These are phyloP conservation scores for Heterochromis multidens DNA, from an alignment of 2,113 vertebrate species.

Conservation along the genomic window DNA sequence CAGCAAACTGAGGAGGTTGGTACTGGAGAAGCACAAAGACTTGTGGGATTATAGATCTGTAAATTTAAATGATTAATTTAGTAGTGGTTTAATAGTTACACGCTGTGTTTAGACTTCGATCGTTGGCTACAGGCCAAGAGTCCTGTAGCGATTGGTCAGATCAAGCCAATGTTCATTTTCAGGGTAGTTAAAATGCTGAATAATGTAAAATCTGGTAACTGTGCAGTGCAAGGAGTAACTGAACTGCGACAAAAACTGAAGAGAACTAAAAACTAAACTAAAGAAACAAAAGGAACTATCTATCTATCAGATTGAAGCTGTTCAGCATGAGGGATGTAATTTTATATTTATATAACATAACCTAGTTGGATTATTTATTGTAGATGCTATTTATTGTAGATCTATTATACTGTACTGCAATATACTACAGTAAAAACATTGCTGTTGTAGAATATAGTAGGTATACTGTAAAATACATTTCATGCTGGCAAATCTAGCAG, in stretches of 20 bases:
- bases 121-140: too few relatives aligned
- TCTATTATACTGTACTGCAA: too few relatives aligned
- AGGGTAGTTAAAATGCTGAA: neutral
- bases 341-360: neutral
- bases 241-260: neutral
- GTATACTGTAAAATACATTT: rapidly evolving
- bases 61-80: neutral
- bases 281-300: neutral
- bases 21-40: neutral
- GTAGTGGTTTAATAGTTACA: neutral
- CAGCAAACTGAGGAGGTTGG: neutral
- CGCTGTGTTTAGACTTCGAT: neutral
- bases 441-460: neutral
- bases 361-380: too few relatives aligned
- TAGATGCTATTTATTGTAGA: too few relatives aligned
- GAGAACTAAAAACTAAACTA: neutral
- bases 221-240: neutral
- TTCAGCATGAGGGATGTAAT: neutral
- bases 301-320: neutral
- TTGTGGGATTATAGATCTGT: neutral
- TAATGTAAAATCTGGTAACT: neutral
- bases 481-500: neutral
- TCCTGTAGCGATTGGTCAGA: neutral
- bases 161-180: neutral
- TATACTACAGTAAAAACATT: neutral